A percentile compares a stretch with the other conserved stretches of the same genome.
Conservation (phyloP, 2,113 vertebrate species). For the Prionailurus bengalensis region DNA sequence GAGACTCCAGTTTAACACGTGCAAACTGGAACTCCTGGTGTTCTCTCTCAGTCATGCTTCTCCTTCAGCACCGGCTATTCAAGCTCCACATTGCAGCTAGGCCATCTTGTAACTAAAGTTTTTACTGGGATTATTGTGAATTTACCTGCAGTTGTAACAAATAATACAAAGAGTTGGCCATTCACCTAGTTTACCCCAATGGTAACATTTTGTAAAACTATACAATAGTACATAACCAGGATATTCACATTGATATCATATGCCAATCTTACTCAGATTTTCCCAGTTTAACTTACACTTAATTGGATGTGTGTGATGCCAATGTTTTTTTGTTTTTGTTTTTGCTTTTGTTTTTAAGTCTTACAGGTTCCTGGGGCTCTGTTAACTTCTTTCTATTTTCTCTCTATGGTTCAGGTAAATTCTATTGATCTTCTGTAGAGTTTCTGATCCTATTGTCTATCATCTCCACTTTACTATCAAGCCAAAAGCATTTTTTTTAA, state of each 20-base stretch:
- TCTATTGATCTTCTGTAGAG: background rate
- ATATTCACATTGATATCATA: background rate
- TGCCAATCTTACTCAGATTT: background rate
- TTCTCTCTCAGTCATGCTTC: background rate
- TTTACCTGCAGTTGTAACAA: background rate
- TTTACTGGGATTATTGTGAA: background rate
- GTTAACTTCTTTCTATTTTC: background rate
- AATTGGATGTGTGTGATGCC: background rate
- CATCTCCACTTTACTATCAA: background rate
- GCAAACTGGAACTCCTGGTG: background rate
- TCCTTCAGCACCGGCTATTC: background rate
- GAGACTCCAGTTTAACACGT: background rate
- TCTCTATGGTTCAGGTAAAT: background rate
- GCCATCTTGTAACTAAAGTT: background rate
- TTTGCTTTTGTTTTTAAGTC: background rate
- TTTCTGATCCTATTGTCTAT: background rate
- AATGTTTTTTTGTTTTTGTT: background rate
- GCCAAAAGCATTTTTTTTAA: background rate
- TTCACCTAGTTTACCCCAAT: background rate
- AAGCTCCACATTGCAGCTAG: background rate
- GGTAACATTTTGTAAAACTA: background rate
- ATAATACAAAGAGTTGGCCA: background rate
- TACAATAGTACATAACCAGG: background rate
- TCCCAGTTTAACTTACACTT: background rate
- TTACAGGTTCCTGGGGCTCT: background rate